These are phyloP conservation scores for Cynodonichthys magdalenae DNA, from an alignment of 2,797 vertebrate genomes.

Conservation along the genomic window DNA sequence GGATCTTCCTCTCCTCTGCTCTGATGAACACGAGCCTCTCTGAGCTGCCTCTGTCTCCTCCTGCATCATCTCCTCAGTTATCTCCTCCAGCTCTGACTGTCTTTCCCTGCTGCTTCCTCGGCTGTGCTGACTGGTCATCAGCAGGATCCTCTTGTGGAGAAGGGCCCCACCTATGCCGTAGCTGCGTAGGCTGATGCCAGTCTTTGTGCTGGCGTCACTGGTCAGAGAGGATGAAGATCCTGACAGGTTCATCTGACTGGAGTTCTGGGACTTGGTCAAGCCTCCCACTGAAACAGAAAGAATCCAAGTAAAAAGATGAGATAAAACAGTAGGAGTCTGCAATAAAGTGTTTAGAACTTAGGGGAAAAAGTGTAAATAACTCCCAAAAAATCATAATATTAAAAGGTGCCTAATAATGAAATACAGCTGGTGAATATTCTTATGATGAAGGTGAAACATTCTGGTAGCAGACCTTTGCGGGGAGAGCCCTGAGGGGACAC, in stretches of 20 bases:
- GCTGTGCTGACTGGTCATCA: constrained; percentile 80
- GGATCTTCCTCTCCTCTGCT: constrained; percentile 41
- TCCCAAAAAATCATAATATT: background rate
- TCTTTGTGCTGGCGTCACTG: constrained; percentile 88
- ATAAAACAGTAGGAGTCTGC: background rate
- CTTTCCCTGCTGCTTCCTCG: constrained; percentile 41
- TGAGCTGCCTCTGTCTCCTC: constrained; percentile 31
- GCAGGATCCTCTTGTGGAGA: constrained; percentile 87
- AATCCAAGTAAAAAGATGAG: background rate
- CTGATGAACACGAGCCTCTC: constrained; percentile 32
- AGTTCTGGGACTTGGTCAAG: constrained; percentile 83
- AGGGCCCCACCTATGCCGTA: constrained; percentile 96
- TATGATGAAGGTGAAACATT: background rate
- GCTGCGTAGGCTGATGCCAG: constrained; percentile 83
- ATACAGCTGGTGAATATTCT: too few relatives aligned
- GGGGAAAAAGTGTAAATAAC: background rate
- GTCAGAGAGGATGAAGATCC: constrained; percentile 90
- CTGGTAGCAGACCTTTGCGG: constrained; percentile 83
- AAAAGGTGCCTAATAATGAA: background rate
- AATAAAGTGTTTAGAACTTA: background rate
- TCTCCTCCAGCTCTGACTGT: constrained; percentile 18
- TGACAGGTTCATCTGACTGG: constrained; percentile 87
- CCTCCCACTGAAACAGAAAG: constrained; percentile 76
- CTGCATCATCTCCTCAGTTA: constrained; percentile 9
- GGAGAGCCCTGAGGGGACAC: constrained; percentile 91